Percentiles rank a stretch among this genome's conserved stretches.
Evolutionary conservation across 1,140 invertebrate genomes (phyloP).

Genomic region (Eriosoma lanigerum): DNA sequence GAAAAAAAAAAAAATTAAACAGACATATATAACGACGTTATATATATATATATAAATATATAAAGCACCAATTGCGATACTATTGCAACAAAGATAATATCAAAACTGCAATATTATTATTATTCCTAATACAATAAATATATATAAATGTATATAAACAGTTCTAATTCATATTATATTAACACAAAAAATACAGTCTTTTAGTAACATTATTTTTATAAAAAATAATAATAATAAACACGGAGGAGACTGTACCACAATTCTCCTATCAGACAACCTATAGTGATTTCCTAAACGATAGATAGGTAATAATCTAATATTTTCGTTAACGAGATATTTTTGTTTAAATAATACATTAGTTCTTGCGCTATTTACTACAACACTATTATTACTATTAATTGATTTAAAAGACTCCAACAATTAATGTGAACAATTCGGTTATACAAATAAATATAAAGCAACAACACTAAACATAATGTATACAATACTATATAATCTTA

Average conservation of each 20-base stretch:
- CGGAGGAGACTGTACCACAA: not conserved
- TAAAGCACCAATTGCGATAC: slow-evolving; percentile 44
- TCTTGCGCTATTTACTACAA: not conserved
- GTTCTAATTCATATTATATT: slow-evolving; percentile 22
- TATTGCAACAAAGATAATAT: slow-evolving; percentile 38
- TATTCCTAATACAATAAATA: slow-evolving; percentile 18
- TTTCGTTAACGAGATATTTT: not conserved
- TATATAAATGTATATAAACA: slow-evolving; percentile 47
- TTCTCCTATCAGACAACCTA: not conserved
- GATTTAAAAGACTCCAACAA: not conserved
- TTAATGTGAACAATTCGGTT: slow-evolving; percentile 11
- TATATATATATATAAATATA: slow-evolving; percentile 1
- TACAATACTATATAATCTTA: too few species aligned
- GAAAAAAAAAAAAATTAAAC: slow-evolving; percentile 17
- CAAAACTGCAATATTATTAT: slow-evolving; percentile 35
- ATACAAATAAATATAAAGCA: not conserved
- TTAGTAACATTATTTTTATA: slow-evolving; percentile 41
- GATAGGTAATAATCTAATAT: too few species aligned
- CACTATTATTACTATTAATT: not conserved
- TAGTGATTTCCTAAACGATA: too few species aligned
- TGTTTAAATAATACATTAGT: not conserved
- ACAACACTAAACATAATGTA: not conserved
- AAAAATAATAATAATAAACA: slow-evolving; percentile 16
- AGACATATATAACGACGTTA: not conserved
- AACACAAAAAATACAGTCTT: slow-evolving; percentile 50